Evolutionary conservation across 2,888 invertebrate species (phyloP).

Genomic region (Caenorhabditis sp.): DNA sequence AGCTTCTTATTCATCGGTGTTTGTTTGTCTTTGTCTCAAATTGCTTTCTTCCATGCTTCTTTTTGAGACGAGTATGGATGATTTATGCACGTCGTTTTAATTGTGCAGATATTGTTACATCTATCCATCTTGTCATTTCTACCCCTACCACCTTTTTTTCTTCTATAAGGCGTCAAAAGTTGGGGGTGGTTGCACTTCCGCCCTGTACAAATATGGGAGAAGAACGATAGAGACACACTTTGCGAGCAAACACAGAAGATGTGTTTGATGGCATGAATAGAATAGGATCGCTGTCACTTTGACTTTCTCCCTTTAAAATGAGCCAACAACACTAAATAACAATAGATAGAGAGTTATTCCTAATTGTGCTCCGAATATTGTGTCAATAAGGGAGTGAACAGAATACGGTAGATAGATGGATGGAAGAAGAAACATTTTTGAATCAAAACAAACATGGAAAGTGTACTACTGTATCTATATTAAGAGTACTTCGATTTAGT

Average conservation of each 20-base stretch:
- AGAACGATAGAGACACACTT: not conserved
- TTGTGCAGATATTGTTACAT: not conserved
- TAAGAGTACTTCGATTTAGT: not conserved
- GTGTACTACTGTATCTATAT: not conserved
- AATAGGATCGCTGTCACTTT: not conserved
- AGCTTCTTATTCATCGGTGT: conserved; percentile 1
- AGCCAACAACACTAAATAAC: not conserved
- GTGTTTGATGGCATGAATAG: conserved; percentile 1
- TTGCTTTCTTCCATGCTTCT: conserved; percentile 2
- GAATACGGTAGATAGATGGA: not conserved
- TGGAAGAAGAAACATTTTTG: conserved; percentile 3
- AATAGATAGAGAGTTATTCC: conserved; percentile 20
- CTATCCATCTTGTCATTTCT: not conserved
- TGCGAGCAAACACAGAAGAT: not conserved
- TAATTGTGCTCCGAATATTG: conserved; percentile 3
- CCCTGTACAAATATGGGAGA: not conserved
- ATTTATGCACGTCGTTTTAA: conserved; percentile 3
- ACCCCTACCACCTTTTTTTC: not conserved
- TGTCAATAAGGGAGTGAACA: not conserved
- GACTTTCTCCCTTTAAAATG: conserved; percentile 15
- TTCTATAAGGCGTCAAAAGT: not conserved
- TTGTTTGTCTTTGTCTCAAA: conserved; percentile 11
- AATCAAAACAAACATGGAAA: conserved; percentile 4
- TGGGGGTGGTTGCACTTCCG: not conserved
- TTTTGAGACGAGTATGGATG: not conserved